Evolutionary conservation across 2,113 vertebrate genomes (phyloP), one percentile per base, ranked within the genome.

Genomic region (Blennius ocellaris): DNA sequence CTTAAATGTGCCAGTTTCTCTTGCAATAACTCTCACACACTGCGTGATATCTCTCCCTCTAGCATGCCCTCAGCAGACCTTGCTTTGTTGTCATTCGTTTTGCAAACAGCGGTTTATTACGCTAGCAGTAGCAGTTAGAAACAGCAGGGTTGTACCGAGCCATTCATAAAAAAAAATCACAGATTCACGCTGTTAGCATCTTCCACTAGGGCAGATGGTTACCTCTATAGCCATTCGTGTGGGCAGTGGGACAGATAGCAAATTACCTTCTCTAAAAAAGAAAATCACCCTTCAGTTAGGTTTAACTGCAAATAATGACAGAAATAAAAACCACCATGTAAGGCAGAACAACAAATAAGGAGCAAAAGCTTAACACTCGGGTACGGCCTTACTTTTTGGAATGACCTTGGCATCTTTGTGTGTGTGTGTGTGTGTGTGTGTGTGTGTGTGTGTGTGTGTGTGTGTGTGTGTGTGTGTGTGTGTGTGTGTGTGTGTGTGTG

Each of bases 191-290:
- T 17, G 36, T 61, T 71, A 54, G 12, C 59, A 73, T 45, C 72
- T 78, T 68, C 62, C 57, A 45, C 76, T 48, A 71, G 58, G 56
- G 57, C 65, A 44, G 79, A 60, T 78, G 45, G 52, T 69, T 10
- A 88, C 93, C 86, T 48, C 92, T 90, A 92, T 93, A 90, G 90
- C 92, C 87, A 92, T 80, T 70, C 73, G 6, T 41, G 17, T 69
- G 30, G 75, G 81, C 55, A 49, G 54, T 8, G 21, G 52, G 48
- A 82, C 83, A 52, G 58, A 72, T n/a, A 53, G 41, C 48, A 78
- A 76, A 90, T 92, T 78, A 90, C 71, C 83, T 90, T 92, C 84
- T 81, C 90, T 88, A 84, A 82, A 83, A 84, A 82, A n/a, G n/a
- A n/a, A 83, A 83, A 67, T 77, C 80, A 43, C 70, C 53, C 66